Percentiles rank a stretch among this genome's conserved stretches.
These are phyloP conservation scores for Caenorhabditis becei DNA, from an alignment of 2,888 invertebrate genomes.

Conservation along the genomic window DNA sequence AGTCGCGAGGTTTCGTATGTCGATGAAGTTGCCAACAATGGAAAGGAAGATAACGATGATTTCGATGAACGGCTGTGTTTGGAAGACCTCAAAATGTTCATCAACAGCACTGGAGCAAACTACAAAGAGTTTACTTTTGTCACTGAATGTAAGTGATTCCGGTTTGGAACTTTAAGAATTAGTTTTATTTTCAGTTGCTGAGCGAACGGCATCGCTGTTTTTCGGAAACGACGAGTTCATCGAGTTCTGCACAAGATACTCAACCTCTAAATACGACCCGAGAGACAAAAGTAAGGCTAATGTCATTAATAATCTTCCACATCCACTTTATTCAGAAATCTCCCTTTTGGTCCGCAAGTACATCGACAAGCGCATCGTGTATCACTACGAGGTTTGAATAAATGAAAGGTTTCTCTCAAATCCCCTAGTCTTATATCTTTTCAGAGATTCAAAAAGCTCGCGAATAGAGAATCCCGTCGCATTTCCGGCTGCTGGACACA, in stretches of 20 bases:
- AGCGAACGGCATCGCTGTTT: constrained; percentile 23
- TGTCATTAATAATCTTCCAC: neutral
- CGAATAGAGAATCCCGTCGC: constrained; percentile 25
- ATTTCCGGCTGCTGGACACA: constrained; percentile 25
- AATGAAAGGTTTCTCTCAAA: neutral
- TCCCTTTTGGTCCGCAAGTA: constrained; percentile 20
- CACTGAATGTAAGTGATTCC: constrained; percentile 21
- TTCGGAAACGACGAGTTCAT: constrained; percentile 20
- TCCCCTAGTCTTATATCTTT: neutral
- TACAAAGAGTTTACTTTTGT: neutral
- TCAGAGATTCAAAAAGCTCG: constrained; percentile 43
- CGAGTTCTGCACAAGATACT: constrained; percentile 32
- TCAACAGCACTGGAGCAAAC: neutral
- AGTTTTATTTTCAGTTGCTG: constrained; percentile 26
- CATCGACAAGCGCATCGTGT: constrained; percentile 36
- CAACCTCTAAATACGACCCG: constrained; percentile 21
- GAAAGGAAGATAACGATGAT: neutral
- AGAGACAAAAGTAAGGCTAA: too few relatives aligned
- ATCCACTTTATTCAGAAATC: constrained; percentile 1
- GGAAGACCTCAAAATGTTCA: constrained; percentile 15
- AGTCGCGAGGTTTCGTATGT: neutral
- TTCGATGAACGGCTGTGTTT: neutral
- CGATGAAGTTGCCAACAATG: neutral
- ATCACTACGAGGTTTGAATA: constrained; percentile 31
- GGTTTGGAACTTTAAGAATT: neutral